Conservation (phyloP, 2,888 invertebrate genomes). For the Ischnus inquisitorius region DNA sequence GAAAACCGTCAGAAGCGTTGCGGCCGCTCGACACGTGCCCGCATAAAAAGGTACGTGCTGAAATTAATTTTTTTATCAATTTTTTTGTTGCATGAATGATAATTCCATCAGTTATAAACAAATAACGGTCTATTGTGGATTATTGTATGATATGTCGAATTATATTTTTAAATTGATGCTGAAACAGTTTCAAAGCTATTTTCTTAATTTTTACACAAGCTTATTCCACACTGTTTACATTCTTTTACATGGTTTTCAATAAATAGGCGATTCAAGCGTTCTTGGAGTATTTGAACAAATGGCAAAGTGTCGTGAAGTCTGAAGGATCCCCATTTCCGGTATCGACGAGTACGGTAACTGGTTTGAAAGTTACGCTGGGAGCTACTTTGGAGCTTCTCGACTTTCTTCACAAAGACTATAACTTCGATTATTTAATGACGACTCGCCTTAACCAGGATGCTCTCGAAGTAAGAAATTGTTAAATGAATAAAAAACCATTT, state of each 20-base stretch:
- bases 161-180: no score
- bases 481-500: not conserved
- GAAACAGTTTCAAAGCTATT: no score
- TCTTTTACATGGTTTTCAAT: not conserved
- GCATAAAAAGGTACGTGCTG: not conserved
- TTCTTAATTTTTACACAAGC: not conserved
- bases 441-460: slow-evolving; percentile 59
- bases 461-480: slow-evolving; percentile 10
- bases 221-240: no score
- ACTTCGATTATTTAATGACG: slow-evolving; percentile 64
- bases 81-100: no score
- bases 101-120: no score
- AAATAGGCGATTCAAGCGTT: slow-evolving; percentile 12
- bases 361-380: slow-evolving; percentile 58
- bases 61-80: no score
- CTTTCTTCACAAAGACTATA: slow-evolving; percentile 30
- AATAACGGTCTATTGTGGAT: no score
- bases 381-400: slow-evolving; percentile 55
- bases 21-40: not conserved
- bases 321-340: slow-evolving; percentile 15
- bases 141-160: no score
- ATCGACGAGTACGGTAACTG: slow-evolving; percentile 51
- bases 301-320: not conserved
- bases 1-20: not conserved
- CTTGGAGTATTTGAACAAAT: not conserved